phyloP scores from a whole-genome alignment of 2,113 vertebrate genomes.

The Dolichallabes microphthalmus region DNA sequence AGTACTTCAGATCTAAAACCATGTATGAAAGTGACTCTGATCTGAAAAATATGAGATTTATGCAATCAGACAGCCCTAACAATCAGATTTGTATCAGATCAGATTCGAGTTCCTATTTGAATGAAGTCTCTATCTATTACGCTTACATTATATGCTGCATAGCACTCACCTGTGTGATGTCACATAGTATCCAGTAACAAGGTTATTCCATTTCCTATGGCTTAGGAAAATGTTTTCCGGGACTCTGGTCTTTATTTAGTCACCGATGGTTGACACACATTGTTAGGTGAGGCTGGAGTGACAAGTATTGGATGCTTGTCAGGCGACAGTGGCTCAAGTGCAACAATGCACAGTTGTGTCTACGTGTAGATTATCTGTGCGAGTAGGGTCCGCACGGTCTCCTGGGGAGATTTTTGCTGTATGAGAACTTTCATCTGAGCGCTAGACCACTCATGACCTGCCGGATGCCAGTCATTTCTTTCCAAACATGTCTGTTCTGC shows the following conservation, averaged over 20 bases:
- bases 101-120: no score
- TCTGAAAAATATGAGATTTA: no score
- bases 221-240: constrained; percentile 19
- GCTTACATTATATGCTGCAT: background rate
- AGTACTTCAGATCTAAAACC: no score
- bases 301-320: background rate
- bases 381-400: background rate
- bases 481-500: constrained; percentile 26
- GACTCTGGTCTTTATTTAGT: constrained; percentile 35
- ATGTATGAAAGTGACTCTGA: no score
- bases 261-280: constrained; percentile 37
- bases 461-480: constrained; percentile 16
- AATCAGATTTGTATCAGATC: no score
- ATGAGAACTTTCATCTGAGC: constrained; percentile 16
- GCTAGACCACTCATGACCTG: constrained; percentile 22
- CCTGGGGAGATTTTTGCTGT: background rate
- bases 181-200: background rate
- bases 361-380: constrained; percentile 44
- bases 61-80: no score
- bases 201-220: constrained; percentile 16
- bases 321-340: constrained; percentile 13
- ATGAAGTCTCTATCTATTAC: no score
- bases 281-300: constrained; percentile 6
- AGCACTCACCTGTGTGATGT: constrained; percentile 12
- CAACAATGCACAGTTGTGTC: constrained; percentile 54